Evolutionary conservation across 2,888 invertebrate genomes (phyloP).

Genomic region (Synanthedon vespiformis): DNA sequence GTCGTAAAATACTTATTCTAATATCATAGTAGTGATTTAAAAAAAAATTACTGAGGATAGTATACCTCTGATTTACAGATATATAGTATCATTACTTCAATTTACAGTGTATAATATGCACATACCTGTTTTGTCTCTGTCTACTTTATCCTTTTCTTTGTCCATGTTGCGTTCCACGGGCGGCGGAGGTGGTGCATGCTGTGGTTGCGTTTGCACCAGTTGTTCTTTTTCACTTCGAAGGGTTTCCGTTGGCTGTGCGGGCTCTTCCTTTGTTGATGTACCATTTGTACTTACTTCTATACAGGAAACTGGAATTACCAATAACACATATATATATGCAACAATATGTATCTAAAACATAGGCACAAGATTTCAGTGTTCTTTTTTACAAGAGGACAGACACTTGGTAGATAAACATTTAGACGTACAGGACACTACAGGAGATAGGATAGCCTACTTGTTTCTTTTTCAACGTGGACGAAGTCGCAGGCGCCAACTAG

Average conservation of each 20-base stretch:
- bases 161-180: slow-evolving; percentile 45
- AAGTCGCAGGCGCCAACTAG: too few relatives aligned
- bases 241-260: slow-evolving; percentile 30
- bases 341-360: background rate
- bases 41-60: too few relatives aligned
- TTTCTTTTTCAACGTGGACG: too few relatives aligned
- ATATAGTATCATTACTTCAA: background rate
- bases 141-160: slow-evolving; percentile 58
- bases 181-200: slow-evolving; percentile 34
- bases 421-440: too few relatives aligned
- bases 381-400: too few relatives aligned
- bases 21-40: too few relatives aligned
- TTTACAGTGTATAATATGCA: background rate
- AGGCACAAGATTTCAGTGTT: too few relatives aligned
- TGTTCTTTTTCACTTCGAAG: slow-evolving; percentile 38
- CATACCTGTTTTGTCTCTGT: slow-evolving; percentile 54
- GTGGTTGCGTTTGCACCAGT: slow-evolving; percentile 22
- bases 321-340: background rate
- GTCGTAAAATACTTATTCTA: too few relatives aligned
- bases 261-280: slow-evolving; percentile 47
- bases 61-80: too few relatives aligned
- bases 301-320: slow-evolving; percentile 39
- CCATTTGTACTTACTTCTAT: slow-evolving; percentile 61
- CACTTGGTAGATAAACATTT: too few relatives aligned
- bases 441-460: too few relatives aligned